Percentiles rank a stretch among this genome's conserved stretches.
These are phyloP conservation scores for Pollachius pollachius DNA, from an alignment of 2,113 vertebrate species.

Conservation along the genomic window DNA sequence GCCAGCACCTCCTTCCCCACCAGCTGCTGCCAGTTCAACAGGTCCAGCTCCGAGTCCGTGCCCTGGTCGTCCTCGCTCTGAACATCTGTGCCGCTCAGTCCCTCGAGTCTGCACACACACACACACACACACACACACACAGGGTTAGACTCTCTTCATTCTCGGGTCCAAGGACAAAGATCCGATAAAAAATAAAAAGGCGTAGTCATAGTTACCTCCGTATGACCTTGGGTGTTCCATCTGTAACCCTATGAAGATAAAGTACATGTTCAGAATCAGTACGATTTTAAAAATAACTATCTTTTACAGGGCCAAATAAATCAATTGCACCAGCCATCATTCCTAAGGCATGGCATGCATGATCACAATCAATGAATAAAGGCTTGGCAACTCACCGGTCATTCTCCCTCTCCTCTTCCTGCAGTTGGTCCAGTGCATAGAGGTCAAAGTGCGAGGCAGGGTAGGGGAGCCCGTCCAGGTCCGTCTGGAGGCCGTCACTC, in stretches of 20 bases:
- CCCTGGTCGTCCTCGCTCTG: constrained; percentile 93
- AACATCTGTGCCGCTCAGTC: constrained; percentile 77
- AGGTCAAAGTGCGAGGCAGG: constrained; percentile 80
- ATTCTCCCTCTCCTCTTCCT: constrained; percentile 87
- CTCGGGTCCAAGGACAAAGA: no score
- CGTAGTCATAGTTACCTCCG: constrained; percentile 44
- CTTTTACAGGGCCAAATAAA: not conserved
- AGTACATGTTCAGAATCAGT: not conserved
- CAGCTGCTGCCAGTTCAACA: constrained; percentile 93
- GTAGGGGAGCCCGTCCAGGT: constrained; percentile 75
- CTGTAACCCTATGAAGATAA: constrained; percentile 47
- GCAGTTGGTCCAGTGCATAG: constrained; percentile 83
- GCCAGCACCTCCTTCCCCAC: constrained; percentile 88
- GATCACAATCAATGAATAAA: not conserved
- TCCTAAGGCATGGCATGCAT: no score
- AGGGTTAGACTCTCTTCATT: not conserved
- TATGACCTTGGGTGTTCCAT: constrained; percentile 66
- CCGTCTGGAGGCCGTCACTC: constrained; percentile 75
- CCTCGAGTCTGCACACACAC: constrained; percentile 76
- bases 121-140: no score
- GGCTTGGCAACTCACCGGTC: constrained; percentile 78
- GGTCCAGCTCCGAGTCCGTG: constrained; percentile 89
- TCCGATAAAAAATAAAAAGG: not conserved
- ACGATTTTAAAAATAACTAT: not conserved
- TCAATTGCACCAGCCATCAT: no score